These are phyloP conservation scores for Agrochola circellaris DNA, from an alignment of 2,888 invertebrate genomes.

Conservation along the genomic window DNA sequence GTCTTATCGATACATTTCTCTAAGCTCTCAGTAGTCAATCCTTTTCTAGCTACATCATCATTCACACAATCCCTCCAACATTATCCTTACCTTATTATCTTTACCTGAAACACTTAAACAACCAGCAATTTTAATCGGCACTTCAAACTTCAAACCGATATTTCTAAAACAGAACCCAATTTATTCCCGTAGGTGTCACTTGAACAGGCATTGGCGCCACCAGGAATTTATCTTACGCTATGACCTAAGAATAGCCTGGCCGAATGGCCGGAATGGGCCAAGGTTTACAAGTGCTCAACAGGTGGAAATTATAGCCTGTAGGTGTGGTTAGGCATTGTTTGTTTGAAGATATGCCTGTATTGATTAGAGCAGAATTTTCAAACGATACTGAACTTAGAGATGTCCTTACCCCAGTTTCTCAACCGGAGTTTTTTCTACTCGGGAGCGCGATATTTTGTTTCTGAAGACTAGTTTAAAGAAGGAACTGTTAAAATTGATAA, in stretches of 20 bases:
- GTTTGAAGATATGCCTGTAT: slow-evolving; percentile 1
- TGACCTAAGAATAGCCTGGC: slow-evolving; percentile 51
- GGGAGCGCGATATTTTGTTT: too few relatives aligned
- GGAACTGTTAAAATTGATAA: neutral
- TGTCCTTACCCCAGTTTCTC: neutral
- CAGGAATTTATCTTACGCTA: slow-evolving; percentile 56
- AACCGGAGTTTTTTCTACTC: neutral
- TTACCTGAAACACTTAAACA: neutral
- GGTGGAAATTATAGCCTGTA: slow-evolving; percentile 43
- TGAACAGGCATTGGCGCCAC: slow-evolving; percentile 55
- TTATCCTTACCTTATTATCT: neutral
- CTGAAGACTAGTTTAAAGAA: neutral
- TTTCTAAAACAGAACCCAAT: slow-evolving; percentile 15
- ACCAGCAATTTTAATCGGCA: neutral
- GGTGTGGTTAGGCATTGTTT: slow-evolving; percentile 39
- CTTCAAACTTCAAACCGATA: slow-evolving; percentile 26
- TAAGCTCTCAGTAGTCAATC: too few relatives aligned
- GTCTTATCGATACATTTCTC: too few relatives aligned
- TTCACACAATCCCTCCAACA: too few relatives aligned
- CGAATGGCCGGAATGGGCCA: slow-evolving; percentile 43
- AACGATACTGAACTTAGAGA: neutral
- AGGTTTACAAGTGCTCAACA: slow-evolving; percentile 55
- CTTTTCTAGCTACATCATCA: too few relatives aligned
- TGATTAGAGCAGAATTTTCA: neutral
- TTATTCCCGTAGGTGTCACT: slow-evolving; percentile 43